Base-by-base conservation (phyloP, 1,140 invertebrate genomes). In the Anastrepha obliqua region DNA sequence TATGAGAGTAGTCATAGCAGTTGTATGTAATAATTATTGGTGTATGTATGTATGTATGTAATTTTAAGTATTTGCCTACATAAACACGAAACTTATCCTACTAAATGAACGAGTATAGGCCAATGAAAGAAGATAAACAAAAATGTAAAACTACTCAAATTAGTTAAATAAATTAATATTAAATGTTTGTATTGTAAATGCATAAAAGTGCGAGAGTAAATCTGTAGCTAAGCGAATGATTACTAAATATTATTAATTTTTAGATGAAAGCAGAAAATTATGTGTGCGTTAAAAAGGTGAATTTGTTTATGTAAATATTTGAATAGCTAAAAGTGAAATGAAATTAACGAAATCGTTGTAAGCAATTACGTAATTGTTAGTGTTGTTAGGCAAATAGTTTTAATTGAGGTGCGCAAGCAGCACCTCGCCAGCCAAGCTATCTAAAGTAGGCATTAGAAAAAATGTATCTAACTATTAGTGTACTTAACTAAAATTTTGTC, bases 291-390 rank as follows among this genome's bases (percentile, higher is more conserved):
- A 11, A 42, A 11, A 4, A 67, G 20, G 8, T 29, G 29, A 67
- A 2, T 64, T 62, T 62, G 15, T 42, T 8, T 74, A 4, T 9
- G 39, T 70, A 70, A 70, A 44, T 70, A 4, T 9, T 13, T 70
- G 44, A 70, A 44, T 70, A 70, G 39, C 15, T 44, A 70, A 44
- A 11, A 39, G 39, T 17, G 39, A 17, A 70, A 17, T 39, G 11
- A 74, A 74, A 74, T 15, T 74, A 47, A 74, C 42, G 67, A 74
- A 74, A 74, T 74, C 44, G 44, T 55, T 81, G n/a, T 81, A 81
- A 51, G 74, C 44, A 81, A 11, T 51, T 81, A 51, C 20, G 47
- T 17, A 81, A 81, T 55, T 81, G 74, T 81, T 81, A 78, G n/a
- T 78, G 15, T 78, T 78, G 44, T n/a, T 78, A 78, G 70, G 70